Evolutionary conservation across 30 jellyfish, hydroid and myxozoan species (phyloP), one percentile per base, ranked within the genome.

Genomic region (Hydractinia echinata): DNA sequence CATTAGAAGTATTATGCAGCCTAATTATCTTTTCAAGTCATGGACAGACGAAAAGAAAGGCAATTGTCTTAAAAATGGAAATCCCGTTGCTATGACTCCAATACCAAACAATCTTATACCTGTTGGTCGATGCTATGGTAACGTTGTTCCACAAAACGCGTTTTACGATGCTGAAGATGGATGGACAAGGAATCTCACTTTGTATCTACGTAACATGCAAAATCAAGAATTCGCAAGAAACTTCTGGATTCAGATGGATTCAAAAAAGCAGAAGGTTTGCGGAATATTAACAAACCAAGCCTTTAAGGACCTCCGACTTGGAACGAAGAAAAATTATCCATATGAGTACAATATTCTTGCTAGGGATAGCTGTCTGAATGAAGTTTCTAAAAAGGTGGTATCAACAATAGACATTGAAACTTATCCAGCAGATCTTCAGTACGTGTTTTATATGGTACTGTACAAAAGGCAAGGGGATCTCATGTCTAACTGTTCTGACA

Each of bases 121-220:
- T 18, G 79, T 82, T 0, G 89, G 99, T 54, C 94, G 88, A 5
- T 76, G 61, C 73, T 71, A 88, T 77, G 54, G 81, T 10, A 81
- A 76, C 73, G 60, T 68, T 18, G 81, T 93, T 11, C 99, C 99
- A 4, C 77, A 78, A 14, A 74, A 87, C 53, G 85, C 96, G 19
- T 87, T 93, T 72, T 66, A 8, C 4, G 99, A 93, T 61, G 69
- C 84, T 14, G 95, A 87, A 84, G 96, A 84, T 61, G 95, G 99
- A 10, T 55, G 55, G 48, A 87, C 99, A 10, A 58, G 88, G 19
- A 84, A 77, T 14, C 72, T 93, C 61, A 44, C 74, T 16, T 20
- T 82, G 7, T 19, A 48, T 20, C 49, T 54, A 39, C 21, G 87
- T 10, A 7, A n/a, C 11, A 71, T 20, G n/a, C 50, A 39, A 13